Base-by-base conservation (phyloP, 2,888 invertebrate genomes). In the Penaeus monodon region DNA sequence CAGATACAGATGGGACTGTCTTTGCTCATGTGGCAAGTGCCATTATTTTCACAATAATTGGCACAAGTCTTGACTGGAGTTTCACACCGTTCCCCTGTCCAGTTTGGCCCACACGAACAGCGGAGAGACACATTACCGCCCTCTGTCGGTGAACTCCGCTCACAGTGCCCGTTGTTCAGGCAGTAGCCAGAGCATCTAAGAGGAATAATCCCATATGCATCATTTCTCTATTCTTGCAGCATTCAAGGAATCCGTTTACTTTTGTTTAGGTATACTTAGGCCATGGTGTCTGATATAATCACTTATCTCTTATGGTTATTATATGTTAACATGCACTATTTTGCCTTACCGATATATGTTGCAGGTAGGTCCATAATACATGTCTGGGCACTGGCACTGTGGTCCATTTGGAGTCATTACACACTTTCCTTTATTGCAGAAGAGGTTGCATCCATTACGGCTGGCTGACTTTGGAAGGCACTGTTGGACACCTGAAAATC, bases 171-270 rank as follows among this genome's bases (percentile, higher is more conserved):
- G 84, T 94, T 94, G 91, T 95, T 95, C 91, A 94, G 93, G 91
- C 96, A 96, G 91, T 94, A 94, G 77, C 94, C 94, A 4, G 95
- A 94, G 91, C 96, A 96, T 85, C 94, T 94, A 92, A 95, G 91
- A 94, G 94, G 29, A 27, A 8, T 57, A n/a, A 44, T 14, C 2
- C 22, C 49, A 68, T 10, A 14, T 29, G 3, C 68, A 68, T 68
- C 20, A n/a, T 68, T 68, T 14, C 92, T 95, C 94, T 92, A 90
- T 89, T 84, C 91, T 91, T 33, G 33, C 33, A 33, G 33, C 33
- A 33, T 33, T 63, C 80, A 84, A 29, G 38, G 4, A 12, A 22
- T 79, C 64, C 2, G 68, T 29, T 44, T 33, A 85, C 57, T 33
- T 57, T 64, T 79, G 3, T 66, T 64, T 29, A 24, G 33, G 44